Evolutionary conservation across 2,888 invertebrate species (phyloP), one percentile per base, ranked within the genome.

Genomic region (Acanthosoma haemorrhoidale): DNA sequence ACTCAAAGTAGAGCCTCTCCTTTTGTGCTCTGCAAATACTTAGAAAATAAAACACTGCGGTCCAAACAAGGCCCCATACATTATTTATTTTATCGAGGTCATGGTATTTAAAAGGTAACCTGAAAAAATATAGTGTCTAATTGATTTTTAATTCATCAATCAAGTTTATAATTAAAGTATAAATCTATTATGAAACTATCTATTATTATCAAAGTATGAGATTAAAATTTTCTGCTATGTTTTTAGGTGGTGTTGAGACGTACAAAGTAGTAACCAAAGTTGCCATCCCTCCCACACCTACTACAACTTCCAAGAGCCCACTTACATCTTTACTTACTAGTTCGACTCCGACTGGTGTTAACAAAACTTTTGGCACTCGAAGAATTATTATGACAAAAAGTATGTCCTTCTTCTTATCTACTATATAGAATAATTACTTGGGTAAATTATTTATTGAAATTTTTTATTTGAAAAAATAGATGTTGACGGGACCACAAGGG

Each of bases 331-430:
- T 85, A 9, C 82, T 89, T 63, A 87, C 88, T 11, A 81, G 80
- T 80, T 78, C 82, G n/a, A 85, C 80, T 18, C 83, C 83, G 13
- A 81, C 84, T 0, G 83, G 84, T 32, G 85, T 86, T 31, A 87
- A 86, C 79, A 83, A 85, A 8, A 84, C 88, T 29, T 84, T 88
- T 51, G 87, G 86, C 63, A 83, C 85, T 61, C 81, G 87, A 77
- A 82, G 87, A 77, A 89, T 90, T 74, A 87, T 88, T 73, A 89
- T 90, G 89, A 88, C 89, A 0, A 90, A 90, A 81, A 86, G 88
- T 81, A 75, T 77, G 76, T 76, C 25, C 3, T 57, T 38, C n/a
- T 21, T 6, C n/a, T 61, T 1, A 16, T 4, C 9, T 36, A 11
- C 16, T 18, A 5, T 9, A 43, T n/a, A n/a, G n/a, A n/a, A n/a